Percentiles rank a stretch among this genome's conserved stretches.
Conservation (phyloP, 2,888 invertebrate species). For the Acrobasis suavella region DNA sequence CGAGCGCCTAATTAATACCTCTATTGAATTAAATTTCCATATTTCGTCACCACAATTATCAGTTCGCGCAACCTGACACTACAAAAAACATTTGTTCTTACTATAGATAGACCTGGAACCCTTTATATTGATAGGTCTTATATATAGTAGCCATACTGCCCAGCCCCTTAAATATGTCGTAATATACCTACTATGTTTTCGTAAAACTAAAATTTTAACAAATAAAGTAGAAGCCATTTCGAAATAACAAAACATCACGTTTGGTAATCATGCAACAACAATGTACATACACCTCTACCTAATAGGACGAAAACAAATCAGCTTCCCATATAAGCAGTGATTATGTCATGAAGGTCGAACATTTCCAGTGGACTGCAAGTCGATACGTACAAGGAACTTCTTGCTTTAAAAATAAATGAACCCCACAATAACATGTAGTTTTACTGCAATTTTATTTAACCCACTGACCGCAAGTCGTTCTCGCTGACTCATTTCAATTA, state of each 20-base stretch:
- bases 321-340: constrained; percentile 16
- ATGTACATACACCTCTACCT: neutral
- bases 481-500: neutral
- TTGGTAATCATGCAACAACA: neutral
- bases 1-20: too few relatives aligned
- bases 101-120: too few relatives aligned
- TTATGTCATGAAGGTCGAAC: constrained; percentile 15
- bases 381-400: neutral
- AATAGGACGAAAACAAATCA: constrained; percentile 8
- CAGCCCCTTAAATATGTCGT: too few relatives aligned
- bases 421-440: neutral
- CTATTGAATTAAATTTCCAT: too few relatives aligned
- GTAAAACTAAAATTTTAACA: too few relatives aligned
- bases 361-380: constrained; percentile 1
- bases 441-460: constrained; percentile 7
- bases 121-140: too few relatives aligned
- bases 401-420: constrained; percentile 4
- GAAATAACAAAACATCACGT: constrained; percentile 18
- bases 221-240: neutral
- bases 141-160: too few relatives aligned
- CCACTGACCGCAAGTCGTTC: neutral
- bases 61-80: too few relatives aligned
- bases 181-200: too few relatives aligned
- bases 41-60: too few relatives aligned
- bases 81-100: too few relatives aligned